Evolutionary conservation across 2,797 vertebrate genomes (phyloP).

Genomic region (Carapus acus): DNA sequence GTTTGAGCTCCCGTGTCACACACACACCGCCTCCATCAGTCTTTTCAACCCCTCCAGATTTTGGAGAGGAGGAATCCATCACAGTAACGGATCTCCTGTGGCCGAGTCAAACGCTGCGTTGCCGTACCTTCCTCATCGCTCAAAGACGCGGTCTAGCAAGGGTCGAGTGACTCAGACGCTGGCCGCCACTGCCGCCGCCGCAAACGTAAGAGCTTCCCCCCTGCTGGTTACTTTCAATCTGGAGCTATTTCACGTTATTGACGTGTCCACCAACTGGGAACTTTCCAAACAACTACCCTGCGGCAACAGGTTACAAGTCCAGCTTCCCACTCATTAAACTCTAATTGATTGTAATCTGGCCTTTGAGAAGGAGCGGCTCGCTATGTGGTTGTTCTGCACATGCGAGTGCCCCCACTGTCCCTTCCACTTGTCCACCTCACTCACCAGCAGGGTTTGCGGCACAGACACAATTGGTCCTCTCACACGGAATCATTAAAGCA

Average conservation of each 20-base stretch:
- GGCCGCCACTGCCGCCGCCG: conserved; percentile 50
- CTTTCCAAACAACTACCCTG: conserved; percentile 67
- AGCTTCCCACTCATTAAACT: conserved; percentile 73
- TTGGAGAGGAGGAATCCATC: conserved; percentile 9
- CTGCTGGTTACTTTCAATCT: conserved; percentile 65
- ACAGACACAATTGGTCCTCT: conserved; percentile 68
- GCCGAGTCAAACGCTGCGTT: conserved; percentile 6
- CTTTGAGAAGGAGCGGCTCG: conserved; percentile 69
- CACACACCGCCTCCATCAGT: conserved; percentile 19
- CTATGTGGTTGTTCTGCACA: conserved; percentile 65
- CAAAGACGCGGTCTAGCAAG: conserved; percentile 1
- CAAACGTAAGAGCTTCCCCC: conserved; percentile 55
- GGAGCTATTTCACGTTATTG: conserved; percentile 77
- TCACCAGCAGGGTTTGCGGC: conserved; percentile 69
- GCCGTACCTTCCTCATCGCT: conserved; percentile 12
- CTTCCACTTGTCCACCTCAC: conserved; percentile 69
- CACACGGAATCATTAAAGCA: conserved; percentile 69
- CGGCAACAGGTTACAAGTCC: conserved; percentile 70
- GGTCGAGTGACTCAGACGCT: conserved; percentile 37
- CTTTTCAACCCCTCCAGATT: conserved; percentile 2
- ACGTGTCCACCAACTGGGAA: conserved; percentile 69
- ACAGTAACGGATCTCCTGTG: conserved; percentile 9
- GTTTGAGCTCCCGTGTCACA: conserved; percentile 46
- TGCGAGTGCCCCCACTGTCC: conserved; percentile 65
- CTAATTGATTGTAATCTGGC: conserved; percentile 80